Evolutionary conservation across 2,888 invertebrate species (phyloP).

Genomic region (Eupithecia exiguata): DNA sequence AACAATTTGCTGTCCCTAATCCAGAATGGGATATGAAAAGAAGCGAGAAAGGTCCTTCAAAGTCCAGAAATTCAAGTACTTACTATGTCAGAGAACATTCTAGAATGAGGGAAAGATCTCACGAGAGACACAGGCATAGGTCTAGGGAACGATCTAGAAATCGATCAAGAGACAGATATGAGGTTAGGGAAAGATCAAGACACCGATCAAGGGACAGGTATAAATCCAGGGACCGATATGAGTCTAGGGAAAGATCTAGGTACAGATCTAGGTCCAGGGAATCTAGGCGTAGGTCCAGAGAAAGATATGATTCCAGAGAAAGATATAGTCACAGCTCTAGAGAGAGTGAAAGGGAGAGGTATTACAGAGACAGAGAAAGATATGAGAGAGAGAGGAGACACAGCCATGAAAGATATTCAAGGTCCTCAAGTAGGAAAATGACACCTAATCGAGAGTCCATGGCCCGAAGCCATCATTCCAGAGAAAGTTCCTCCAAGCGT

Average conservation of each 20-base stretch:
- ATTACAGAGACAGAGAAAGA: constrained; percentile 44
- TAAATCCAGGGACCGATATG: constrained; percentile 47
- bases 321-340: constrained; percentile 47
- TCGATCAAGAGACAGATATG: constrained; percentile 25
- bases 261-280: constrained; percentile 35
- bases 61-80: constrained; percentile 52
- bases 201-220: constrained; percentile 31
- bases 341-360: constrained; percentile 48
- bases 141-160: constrained; percentile 49
- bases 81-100: constrained; percentile 29
- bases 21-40: constrained; percentile 35
- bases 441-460: constrained; percentile 49
- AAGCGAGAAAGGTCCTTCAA: constrained; percentile 48
- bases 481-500: constrained; percentile 51
- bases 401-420: constrained; percentile 50
- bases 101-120: constrained; percentile 49
- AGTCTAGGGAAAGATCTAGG: constrained; percentile 23
- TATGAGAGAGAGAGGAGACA: constrained; percentile 60
- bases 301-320: constrained; percentile 52
- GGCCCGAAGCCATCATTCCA: constrained; percentile 46
- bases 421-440: constrained; percentile 56
- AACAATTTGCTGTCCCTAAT: constrained; percentile 9
- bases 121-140: constrained; percentile 49
- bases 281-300: constrained; percentile 30
- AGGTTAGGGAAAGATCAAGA: constrained; percentile 21